Percentiles rank a stretch among this genome's conserved stretches.
phyloP scores from a whole-genome alignment of 2,888 invertebrate genomes.

The Trachelus troglodyta region DNA sequence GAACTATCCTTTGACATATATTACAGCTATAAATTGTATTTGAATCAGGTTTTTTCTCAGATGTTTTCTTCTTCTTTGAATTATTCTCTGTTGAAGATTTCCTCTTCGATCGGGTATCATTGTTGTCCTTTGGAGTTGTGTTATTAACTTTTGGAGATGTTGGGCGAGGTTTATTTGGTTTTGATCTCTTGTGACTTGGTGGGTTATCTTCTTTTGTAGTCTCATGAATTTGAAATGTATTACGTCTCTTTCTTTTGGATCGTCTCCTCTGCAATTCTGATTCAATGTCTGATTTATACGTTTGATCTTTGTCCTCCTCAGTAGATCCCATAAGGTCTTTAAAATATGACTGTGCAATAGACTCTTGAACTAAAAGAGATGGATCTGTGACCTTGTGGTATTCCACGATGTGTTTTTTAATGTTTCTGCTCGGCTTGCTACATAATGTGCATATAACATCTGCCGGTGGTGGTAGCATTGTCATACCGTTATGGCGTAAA shows the following conservation, averaged over 20 bases:
- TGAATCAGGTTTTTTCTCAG: background rate
- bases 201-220: background rate
- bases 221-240: background rate
- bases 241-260: conserved; percentile 3
- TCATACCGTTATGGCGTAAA: background rate
- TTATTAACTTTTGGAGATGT: background rate
- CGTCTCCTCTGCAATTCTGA: background rate
- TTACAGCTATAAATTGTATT: background rate
- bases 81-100: conserved; percentile 26
- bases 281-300: background rate
- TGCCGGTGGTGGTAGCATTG: background rate
- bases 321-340: background rate
- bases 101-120: conserved; percentile 5
- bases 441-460: conserved; percentile 49
- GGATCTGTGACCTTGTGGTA: conserved; percentile 48
- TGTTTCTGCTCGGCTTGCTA: conserved; percentile 39
- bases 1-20: background rate
- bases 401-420: conserved; percentile 48
- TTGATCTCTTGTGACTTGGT: background rate
- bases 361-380: background rate
- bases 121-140: background rate
- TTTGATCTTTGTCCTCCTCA: background rate
- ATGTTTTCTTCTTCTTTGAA: conserved; percentile 15
- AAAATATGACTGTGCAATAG: background rate
- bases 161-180: background rate